Conservation (phyloP, 2,113 vertebrate genomes). For the Aramus guarauna region DNA sequence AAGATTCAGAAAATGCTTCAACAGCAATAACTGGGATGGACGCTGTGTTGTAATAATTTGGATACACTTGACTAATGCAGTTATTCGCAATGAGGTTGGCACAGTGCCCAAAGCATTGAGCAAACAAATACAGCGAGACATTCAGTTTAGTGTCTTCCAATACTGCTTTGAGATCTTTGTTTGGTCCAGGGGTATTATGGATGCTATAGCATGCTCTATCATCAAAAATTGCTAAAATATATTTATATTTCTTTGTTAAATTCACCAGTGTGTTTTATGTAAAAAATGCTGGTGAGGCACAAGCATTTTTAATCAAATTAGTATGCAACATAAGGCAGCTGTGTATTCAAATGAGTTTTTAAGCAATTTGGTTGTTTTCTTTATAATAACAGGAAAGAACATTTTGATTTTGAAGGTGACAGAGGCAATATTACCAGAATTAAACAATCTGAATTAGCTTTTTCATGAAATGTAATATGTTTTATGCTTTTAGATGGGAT, state of each 20-base stretch:
- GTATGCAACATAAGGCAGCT: constrained; percentile 87
- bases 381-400: constrained; percentile 89
- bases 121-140: constrained; percentile 76
- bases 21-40: constrained; percentile 81
- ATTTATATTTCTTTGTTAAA: constrained; percentile 73
- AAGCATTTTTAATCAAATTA: constrained; percentile 86
- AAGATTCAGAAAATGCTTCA: constrained; percentile 77
- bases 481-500: constrained; percentile 87
- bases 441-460: constrained; percentile 89
- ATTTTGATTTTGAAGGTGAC: constrained; percentile 91
- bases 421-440: constrained; percentile 89
- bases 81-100: constrained; percentile 84
- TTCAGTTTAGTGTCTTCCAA: constrained; percentile 67
- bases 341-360: constrained; percentile 88
- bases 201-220: background rate
- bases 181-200: constrained; percentile 56
- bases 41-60: constrained; percentile 84
- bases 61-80: constrained; percentile 87
- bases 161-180: constrained; percentile 54
- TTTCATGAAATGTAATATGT: constrained; percentile 90
- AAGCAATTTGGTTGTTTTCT: constrained; percentile 89
- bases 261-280: constrained; percentile 73
- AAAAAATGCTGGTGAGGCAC: constrained; percentile 78
- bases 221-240: constrained; percentile 35
- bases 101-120: constrained; percentile 79